Conservation (phyloP, 2,888 invertebrate species). For the Melitaea athalia region DNA sequence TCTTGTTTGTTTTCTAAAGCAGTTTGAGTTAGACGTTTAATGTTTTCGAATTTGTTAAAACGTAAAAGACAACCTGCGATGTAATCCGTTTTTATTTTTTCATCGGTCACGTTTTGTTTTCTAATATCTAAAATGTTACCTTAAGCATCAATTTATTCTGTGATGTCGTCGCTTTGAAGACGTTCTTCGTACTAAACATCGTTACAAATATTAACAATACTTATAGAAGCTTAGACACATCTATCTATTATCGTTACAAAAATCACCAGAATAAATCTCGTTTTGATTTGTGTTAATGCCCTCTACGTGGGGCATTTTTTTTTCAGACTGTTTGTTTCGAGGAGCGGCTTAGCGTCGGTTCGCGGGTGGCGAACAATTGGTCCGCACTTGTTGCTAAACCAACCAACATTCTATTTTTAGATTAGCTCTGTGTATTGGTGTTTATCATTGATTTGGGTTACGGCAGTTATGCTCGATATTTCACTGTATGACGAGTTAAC, state of each 20-base stretch:
- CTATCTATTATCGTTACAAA: neutral
- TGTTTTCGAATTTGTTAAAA: neutral
- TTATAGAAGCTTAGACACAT: neutral
- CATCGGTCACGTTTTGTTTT: neutral
- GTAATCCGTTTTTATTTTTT: neutral
- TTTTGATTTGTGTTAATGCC: neutral
- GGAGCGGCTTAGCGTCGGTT: constrained; percentile 40
- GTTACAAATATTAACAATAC: neutral
- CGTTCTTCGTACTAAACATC: too few species aligned
- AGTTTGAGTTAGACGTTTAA: neutral
- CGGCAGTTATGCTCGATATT: constrained; percentile 14
- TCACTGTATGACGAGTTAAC: constrained; percentile 3
- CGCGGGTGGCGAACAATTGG: constrained; percentile 45
- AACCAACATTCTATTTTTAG: constrained; percentile 50
- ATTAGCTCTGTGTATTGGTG: constrained; percentile 27
- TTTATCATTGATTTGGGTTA: constrained; percentile 39
- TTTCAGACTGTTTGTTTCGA: constrained; percentile 28
- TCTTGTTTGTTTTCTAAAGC: neutral
- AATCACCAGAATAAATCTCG: neutral
- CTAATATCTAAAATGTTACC: neutral
- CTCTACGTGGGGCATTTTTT: constrained; percentile 6
- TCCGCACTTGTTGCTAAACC: constrained; percentile 53
- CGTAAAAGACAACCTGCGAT: neutral
- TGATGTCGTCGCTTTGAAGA: too few species aligned
- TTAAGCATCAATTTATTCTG: too few species aligned